Base-by-base conservation (phyloP, 2,113 vertebrate species). In the Zosterops pallidus region DNA sequence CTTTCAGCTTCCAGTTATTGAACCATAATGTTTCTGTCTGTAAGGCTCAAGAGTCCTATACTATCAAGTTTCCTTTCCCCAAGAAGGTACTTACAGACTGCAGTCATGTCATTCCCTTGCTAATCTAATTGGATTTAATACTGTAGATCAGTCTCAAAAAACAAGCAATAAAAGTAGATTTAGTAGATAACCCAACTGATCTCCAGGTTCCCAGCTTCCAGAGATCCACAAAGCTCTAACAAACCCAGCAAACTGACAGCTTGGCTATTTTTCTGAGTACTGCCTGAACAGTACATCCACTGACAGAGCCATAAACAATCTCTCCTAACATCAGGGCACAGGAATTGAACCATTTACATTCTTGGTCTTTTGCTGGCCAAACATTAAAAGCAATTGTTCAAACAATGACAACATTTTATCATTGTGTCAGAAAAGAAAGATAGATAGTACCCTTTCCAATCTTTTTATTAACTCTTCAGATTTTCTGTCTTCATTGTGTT, bases 281-380 rank as follows among this genome's bases (percentile, higher is more conserved):
- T 83, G 76, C 41, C 33, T 89, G 71, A 90, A 83, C 33, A 90
- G 68, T 56, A 75, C 64, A 56, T 20, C 52, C 80, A 86, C 59
- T 29, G 46, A 85, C 90, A 88, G 19, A 78, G 64, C n/a, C 76
- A 96, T 69, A 95, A 94, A 96, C 86, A 88, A 90, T 84, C 79
- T 62, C 67, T 74, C 65, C 76, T 55, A 71, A 78, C 80, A 88
- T 87, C 62, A 81, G 86, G 69, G 76, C 86, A 94, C 91, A 95
- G 95, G 96, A 97, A 93, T 77, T 95, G 92, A 95, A 87, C 62
- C 63, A 94, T 96, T 97, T 96, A 96, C 96, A 96, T 97, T 96
- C 52, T 96, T 69, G 68, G 67, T 72, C 70, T 95, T 95, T 87
- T 96, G 95, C 97, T 96, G 96, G 96, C 92, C 95, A 96, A 95